Evolutionary conservation across 2,797 vertebrate species (phyloP).

Genomic region (Allobates femoralis): DNA sequence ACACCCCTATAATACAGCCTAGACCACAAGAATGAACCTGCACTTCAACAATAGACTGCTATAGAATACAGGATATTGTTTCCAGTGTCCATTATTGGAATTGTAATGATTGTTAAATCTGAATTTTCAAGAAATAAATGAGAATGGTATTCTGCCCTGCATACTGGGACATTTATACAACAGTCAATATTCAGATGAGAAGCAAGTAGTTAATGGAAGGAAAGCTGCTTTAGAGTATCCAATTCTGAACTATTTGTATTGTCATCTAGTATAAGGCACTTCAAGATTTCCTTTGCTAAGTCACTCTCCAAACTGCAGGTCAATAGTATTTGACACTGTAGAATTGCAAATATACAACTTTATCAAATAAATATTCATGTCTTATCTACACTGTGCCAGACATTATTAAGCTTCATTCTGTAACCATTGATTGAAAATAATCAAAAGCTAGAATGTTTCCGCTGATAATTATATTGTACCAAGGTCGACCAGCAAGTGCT

Average conservation of each 20-base stretch:
- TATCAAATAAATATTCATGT: neutral
- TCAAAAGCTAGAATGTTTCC: neutral
- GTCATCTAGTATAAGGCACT: neutral
- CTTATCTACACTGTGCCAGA: neutral
- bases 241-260: neutral
- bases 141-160: neutral
- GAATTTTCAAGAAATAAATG: neutral
- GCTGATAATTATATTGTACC: neutral
- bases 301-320: neutral
- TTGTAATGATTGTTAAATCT: neutral
- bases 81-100: too few relatives aligned
- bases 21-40: too few relatives aligned
- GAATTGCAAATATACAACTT: slow-evolving; percentile 8
- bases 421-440: neutral
- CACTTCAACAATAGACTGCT: too few relatives aligned
- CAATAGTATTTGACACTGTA: neutral
- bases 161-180: neutral
- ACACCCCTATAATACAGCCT: too few relatives aligned
- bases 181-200: neutral
- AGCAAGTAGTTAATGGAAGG: neutral
- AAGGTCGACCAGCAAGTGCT: neutral
- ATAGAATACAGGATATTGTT: too few relatives aligned
- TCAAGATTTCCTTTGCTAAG: neutral
- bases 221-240: neutral
- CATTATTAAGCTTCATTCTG: neutral